These are phyloP conservation scores for Nasonia oneida DNA, from an alignment of 2,888 invertebrate genomes.

Conservation along the genomic window DNA sequence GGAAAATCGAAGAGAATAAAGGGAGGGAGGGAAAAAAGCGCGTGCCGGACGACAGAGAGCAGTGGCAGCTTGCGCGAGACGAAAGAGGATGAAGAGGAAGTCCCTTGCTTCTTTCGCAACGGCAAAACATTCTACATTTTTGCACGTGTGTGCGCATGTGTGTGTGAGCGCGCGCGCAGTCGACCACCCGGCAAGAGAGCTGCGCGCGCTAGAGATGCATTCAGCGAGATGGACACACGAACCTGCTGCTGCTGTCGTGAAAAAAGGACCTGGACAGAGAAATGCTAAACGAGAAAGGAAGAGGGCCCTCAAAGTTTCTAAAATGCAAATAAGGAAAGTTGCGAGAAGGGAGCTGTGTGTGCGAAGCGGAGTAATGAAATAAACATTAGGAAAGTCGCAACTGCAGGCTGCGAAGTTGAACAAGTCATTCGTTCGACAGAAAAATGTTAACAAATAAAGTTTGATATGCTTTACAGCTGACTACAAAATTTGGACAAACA, in stretches of 20 bases:
- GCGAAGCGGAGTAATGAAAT: conserved; percentile 45
- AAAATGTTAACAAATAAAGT: conserved; percentile 19
- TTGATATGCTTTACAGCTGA: background rate
- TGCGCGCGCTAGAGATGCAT: conserved; percentile 39
- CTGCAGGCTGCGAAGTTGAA: conserved; percentile 1
- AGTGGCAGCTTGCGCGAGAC: conserved; percentile 9
- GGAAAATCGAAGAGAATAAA: background rate
- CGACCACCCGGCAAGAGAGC: conserved; percentile 53
- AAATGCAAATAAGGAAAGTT: conserved; percentile 60
- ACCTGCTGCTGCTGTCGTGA: background rate
- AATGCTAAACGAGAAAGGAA: conserved; percentile 40
- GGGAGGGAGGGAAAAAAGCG: background rate
- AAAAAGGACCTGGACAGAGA: conserved; percentile 11
- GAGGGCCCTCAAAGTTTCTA: conserved; percentile 54
- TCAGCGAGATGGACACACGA: conserved; percentile 17
- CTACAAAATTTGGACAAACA: background rate
- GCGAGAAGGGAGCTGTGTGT: conserved; percentile 8
- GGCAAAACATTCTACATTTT: conserved; percentile 45
- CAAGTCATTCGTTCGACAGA: conserved; percentile 39
- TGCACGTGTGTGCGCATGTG: conserved; percentile 24
- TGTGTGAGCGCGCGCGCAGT: background rate
- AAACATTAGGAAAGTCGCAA: conserved; percentile 54
- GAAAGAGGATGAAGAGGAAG: conserved; percentile 20
- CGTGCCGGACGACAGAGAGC: background rate
- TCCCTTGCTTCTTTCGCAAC: background rate